These are phyloP conservation scores for Endomychus coccineus DNA, from an alignment of 2,888 invertebrate species.

Conservation along the genomic window DNA sequence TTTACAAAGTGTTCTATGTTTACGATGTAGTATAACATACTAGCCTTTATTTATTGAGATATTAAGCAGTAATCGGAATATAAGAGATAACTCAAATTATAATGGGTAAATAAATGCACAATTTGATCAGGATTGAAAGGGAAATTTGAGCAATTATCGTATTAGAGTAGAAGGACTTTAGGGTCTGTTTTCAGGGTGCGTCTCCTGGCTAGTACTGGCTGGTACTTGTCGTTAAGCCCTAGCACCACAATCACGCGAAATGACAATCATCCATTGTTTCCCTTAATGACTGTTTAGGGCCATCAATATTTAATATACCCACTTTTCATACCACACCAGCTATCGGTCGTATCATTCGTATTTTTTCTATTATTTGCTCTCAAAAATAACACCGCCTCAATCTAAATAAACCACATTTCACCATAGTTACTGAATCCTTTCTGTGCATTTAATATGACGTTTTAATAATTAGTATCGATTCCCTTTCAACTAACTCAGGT, in stretches of 20 bases:
- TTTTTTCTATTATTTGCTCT: conserved; percentile 15
- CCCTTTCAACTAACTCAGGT: no score
- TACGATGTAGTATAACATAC: no score
- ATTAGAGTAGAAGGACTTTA: conserved; percentile 3
- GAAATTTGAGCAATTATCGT: neutral
- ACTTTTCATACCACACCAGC: no score
- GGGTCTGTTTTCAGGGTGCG: conserved; percentile 15
- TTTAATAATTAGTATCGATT: no score
- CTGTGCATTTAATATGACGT: no score
- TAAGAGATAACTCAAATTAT: no score
- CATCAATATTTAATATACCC: conserved; percentile 13
- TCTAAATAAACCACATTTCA: conserved; percentile 16
- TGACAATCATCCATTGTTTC: conserved; percentile 37
- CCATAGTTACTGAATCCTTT: no score
- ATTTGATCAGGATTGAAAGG: neutral
- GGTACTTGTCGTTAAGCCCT: conserved; percentile 26
- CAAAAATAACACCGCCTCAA: conserved; percentile 7
- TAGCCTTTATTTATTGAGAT: no score
- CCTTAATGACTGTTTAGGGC: conserved; percentile 34
- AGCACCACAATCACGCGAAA: conserved; percentile 34
- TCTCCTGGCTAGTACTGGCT: conserved; percentile 27
- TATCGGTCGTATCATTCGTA: no score
- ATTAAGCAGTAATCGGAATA: no score
- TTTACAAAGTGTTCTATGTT: no score
- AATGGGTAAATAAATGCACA: neutral